These are phyloP conservation scores for Aleiodes alternator DNA, from an alignment of 2,888 invertebrate genomes.

Conservation along the genomic window DNA sequence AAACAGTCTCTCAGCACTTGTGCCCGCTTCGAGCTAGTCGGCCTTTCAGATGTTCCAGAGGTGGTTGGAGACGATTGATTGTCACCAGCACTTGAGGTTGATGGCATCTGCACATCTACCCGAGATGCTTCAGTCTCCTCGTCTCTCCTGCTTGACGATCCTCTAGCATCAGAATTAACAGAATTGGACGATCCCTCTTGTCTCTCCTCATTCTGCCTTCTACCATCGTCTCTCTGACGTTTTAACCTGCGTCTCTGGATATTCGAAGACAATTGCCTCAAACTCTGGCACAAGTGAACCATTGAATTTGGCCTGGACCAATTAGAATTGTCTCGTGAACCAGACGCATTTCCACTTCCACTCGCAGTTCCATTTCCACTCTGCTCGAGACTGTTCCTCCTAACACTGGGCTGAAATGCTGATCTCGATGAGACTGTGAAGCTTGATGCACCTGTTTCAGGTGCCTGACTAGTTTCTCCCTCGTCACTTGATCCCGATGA, in stretches of 20 bases:
- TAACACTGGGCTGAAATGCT: conserved; percentile 68
- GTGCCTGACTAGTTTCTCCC: conserved; percentile 48
- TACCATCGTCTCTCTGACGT: background rate
- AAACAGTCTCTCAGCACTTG: too few species aligned
- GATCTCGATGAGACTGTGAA: conserved; percentile 69
- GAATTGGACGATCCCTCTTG: background rate
- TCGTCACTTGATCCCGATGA: conserved; percentile 67
- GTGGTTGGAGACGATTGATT: too few species aligned
- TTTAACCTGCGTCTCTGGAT: background rate
- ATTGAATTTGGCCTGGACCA: background rate
- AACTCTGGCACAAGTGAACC: background rate
- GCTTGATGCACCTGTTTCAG: conserved; percentile 56
- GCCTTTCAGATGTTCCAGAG: too few species aligned
- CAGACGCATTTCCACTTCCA: background rate
- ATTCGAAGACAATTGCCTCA: background rate
- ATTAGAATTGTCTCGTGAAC: background rate
- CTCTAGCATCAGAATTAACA: background rate
- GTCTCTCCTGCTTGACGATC: background rate
- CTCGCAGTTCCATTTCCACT: background rate
- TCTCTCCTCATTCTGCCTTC: background rate
- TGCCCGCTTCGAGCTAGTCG: too few species aligned
- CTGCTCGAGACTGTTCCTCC: conserved; percentile 2
- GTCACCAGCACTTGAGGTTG: background rate
- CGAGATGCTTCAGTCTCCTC: background rate
- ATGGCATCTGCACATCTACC: background rate